Conservation (phyloP, 2,113 vertebrate genomes). For the Spea bombifrons region DNA sequence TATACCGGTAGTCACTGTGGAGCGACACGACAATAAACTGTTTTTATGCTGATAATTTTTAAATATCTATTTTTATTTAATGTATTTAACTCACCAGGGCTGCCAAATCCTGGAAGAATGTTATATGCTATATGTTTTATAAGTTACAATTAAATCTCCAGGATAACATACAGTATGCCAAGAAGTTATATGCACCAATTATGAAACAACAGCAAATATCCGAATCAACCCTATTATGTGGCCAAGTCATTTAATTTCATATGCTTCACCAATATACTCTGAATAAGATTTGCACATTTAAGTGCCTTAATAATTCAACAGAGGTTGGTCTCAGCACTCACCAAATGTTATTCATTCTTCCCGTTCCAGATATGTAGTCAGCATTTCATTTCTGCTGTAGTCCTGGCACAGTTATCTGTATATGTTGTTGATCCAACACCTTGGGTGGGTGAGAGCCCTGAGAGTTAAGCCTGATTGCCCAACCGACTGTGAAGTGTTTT, state of each 20-base stretch:
- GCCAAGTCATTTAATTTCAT: slow-evolving; percentile 16
- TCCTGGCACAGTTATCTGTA: slow-evolving; percentile 15
- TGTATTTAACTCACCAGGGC: no score
- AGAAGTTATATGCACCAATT: slow-evolving; percentile 9
- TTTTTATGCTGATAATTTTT: no score
- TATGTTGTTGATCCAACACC: slow-evolving; percentile 28
- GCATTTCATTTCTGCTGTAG: background rate
- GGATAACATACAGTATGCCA: background rate
- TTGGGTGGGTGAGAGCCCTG: slow-evolving; percentile 18
- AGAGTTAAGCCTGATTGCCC: slow-evolving; percentile 18
- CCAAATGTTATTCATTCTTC: background rate
- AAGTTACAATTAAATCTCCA: background rate
- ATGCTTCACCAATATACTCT: background rate
- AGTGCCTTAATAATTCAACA: background rate
- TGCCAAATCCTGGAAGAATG: no score
- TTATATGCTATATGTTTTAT: background rate
- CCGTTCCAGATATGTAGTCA: background rate
- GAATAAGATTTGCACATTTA: background rate
- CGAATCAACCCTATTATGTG: background rate
- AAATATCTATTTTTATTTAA: no score
- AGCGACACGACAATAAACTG: no score
- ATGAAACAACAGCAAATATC: slow-evolving; percentile 22
- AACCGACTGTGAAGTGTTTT: slow-evolving; percentile 35
- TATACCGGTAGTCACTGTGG: no score
- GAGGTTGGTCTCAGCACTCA: background rate